Base-by-base conservation (phyloP, 2,797 vertebrate genomes). In the Gobionotothen gibberifrons region DNA sequence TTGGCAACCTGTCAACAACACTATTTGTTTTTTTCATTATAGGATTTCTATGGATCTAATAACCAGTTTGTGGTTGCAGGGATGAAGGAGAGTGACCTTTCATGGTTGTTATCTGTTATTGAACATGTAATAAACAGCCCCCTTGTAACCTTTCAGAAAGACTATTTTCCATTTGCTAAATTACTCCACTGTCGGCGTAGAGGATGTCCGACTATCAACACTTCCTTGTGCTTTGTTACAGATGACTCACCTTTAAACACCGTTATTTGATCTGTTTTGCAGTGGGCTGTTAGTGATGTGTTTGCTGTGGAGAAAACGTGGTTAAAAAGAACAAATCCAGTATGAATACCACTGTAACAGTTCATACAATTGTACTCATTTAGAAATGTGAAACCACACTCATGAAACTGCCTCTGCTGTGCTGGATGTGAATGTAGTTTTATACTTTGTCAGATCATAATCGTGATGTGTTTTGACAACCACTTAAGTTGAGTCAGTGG, bases 381-480 rank as follows among this genome's bases (percentile, higher is more conserved):
- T 64, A 10, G 39, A 69, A 67, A 57, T 61, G n/a, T 62, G 48
- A 74, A 79, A 64, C 21, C 4, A 8, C 22, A 40, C 11, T 42
- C 3, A 10, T 13, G 8, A 36, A 46, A 21, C 51, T 17, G 44
- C 8, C n/a, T 69, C 46, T 52, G 57, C 59, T 79, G 49, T 63
- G 29, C 54, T 62, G 39, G 19, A 62, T 42, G 44, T 63, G 36
- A 69, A 59, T 67, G 73, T 19, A 74, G 44, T 73, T 84, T 86
- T 70, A 69, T 56, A 69, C 43, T 69, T 71, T 79, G 78, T 83
- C 69, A 65, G 49, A 62, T 82, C 54, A 17, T 86, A 77, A 82
- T 81, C 72, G 66, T 84, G 61, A 90, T 83, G 64, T 61, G 67
- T 82, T 80, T 84, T 79, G 86, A 88, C 82, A 81, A n/a, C 39